Evolutionary conservation across 35 echinoderm and acorn worm genomes (phyloP).

Genomic region (Stichopus chloronotus): DNA sequence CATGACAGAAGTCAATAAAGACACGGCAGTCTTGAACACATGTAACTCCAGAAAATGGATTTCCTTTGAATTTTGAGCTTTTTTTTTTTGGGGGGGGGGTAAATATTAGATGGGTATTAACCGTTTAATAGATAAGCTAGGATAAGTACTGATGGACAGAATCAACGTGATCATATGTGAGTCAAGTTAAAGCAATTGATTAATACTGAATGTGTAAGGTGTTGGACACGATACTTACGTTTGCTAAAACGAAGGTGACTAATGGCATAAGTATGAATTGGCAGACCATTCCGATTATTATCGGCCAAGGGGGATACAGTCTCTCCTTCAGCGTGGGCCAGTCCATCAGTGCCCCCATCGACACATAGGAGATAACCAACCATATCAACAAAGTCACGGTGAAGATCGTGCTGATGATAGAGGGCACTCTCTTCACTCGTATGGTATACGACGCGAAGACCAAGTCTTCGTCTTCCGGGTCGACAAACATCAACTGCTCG

Average conservation of each 20-base stretch:
- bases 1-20: too few relatives aligned
- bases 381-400: slow-evolving; percentile 53
- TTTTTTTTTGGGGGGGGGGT: too few relatives aligned
- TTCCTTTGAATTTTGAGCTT: too few relatives aligned
- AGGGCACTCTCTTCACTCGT: slow-evolving; percentile 59
- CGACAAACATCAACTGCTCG: slow-evolving; percentile 36
- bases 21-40: too few relatives aligned
- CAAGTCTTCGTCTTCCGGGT: not conserved
- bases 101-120: too few relatives aligned
- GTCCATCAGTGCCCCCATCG: slow-evolving; percentile 84
- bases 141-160: too few relatives aligned
- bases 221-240: slow-evolving; percentile 25
- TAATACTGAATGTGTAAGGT: too few relatives aligned
- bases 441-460: slow-evolving; percentile 50
- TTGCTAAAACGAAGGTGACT: slow-evolving; percentile 72
- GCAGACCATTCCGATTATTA: slow-evolving; percentile 87
- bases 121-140: too few relatives aligned
- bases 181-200: too few relatives aligned
- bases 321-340: slow-evolving; percentile 53
- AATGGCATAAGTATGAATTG: slow-evolving; percentile 93
- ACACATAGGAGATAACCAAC: slow-evolving; percentile 78
- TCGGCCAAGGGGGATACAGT: slow-evolving; percentile 68
- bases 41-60: too few relatives aligned
- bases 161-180: too few relatives aligned
- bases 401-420: slow-evolving; percentile 57